Evolutionary conservation across 64 coral and sea anemone genomes (phyloP), one percentile per base, ranked within the genome.

Genomic region (Actinia equina): DNA sequence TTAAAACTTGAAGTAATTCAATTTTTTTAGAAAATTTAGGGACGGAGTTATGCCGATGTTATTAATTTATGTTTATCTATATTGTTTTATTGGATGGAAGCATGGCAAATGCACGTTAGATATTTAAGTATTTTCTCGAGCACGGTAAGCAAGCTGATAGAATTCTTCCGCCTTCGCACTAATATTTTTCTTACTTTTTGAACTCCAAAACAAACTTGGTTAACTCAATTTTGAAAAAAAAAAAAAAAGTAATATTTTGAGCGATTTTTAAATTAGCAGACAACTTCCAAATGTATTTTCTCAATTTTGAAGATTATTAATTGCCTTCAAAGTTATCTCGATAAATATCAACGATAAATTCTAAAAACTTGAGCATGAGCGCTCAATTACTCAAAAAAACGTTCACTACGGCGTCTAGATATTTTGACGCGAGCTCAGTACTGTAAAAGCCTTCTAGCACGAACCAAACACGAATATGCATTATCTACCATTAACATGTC

Each of bases 311-410:
- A 23, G n/a, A 23, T 65, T 65, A 65, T 65, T 65, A 10, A 65
- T 65, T 65, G 62, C 62, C 62, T 65, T 65, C 62, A 65, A 65
- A 65, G 62, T 65, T 65, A 65, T 65, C 62, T 20, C 20, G 62
- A 65, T 65, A 65, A 65, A 65, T 65, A 65, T 65, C 62, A 14
- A 65, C 22, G 19, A 65, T 65, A 65, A 65, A 23, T 65, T 65
- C 10, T n/a, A 65, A 65, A 65, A n/a, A 10, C 62, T 23, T 65
- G 62, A 65, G 20, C 20, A 65, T n/a, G 10, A 65, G 62, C n/a
- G 62, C 7, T 65, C 62, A 65, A 65, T 65, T 65, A 65, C 62
- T 65, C 22, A 23, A 20, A 20, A 65, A 5, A 8, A 22, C 1
- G 20, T 7, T 65, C n/a, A n/a, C n/a, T 65, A 37, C 3, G 6